Evolutionary conservation across 2,797 vertebrate genomes (phyloP).

Genomic region (Cuniculus paca): DNA sequence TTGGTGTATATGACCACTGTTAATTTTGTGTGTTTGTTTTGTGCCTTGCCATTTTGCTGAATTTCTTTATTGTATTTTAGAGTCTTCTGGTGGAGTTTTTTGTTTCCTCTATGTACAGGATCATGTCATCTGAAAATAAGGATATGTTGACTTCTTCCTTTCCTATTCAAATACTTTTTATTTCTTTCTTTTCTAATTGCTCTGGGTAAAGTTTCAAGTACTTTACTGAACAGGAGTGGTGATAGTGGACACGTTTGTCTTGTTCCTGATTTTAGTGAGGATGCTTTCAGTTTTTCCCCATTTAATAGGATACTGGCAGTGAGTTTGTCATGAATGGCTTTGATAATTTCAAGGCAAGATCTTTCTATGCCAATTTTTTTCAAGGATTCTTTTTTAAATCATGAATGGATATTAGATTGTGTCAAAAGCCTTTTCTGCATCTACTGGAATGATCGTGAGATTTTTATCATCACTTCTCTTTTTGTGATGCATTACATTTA

Average conservation of each 20-base stretch:
- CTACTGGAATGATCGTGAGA: neutral
- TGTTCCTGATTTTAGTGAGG: neutral
- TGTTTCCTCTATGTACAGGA: neutral
- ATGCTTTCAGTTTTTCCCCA: neutral
- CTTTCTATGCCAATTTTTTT: neutral
- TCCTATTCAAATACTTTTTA: neutral
- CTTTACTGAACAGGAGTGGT: neutral
- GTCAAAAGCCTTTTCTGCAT: neutral
- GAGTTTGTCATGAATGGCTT: neutral
- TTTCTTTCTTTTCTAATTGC: neutral
- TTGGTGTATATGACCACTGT: neutral
- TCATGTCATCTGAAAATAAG: neutral
- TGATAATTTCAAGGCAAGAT: neutral
- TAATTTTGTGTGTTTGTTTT: neutral
- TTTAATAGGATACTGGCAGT: neutral
- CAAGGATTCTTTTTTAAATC: neutral
- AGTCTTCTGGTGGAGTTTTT: neutral
- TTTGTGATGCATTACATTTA: neutral
- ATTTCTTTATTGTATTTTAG: neutral
- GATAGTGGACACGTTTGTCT: neutral
- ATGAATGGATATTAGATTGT: neutral
- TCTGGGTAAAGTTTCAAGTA: neutral
- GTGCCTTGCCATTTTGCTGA: neutral
- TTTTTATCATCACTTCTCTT: neutral
- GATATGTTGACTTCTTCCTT: neutral